Percentiles rank a stretch among this genome's conserved stretches.
Evolutionary conservation across 2,888 invertebrate species (phyloP).

Genomic region (Trachelus stipa): DNA sequence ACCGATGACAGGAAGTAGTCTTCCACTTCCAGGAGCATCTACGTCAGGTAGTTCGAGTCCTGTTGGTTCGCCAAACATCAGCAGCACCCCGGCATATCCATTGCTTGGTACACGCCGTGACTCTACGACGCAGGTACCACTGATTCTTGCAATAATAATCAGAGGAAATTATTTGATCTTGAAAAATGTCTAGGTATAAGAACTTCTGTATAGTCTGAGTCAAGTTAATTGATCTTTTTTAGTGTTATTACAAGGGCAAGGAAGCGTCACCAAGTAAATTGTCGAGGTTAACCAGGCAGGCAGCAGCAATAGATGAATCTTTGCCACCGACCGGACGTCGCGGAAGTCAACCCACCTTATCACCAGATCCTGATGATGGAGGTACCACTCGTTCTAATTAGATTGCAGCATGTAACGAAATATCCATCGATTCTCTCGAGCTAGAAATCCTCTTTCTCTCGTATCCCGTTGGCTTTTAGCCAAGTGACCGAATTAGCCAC

Average conservation of each 20-base stretch:
- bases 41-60: slow-evolving; percentile 67
- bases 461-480: not conserved
- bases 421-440: not conserved
- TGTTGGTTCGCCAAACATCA: slow-evolving; percentile 62
- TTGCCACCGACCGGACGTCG: slow-evolving; percentile 80
- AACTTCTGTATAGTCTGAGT: not conserved
- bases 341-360: slow-evolving; percentile 85
- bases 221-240: slow-evolving; percentile 11
- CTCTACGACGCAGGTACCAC: slow-evolving; percentile 86
- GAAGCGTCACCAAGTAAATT: slow-evolving; percentile 67
- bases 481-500: not conserved
- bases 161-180: not conserved
- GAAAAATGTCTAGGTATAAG: not conserved
- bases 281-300: slow-evolving; percentile 84
- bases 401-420: not conserved
- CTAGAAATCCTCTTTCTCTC: not conserved
- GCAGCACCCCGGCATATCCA: slow-evolving; percentile 69
- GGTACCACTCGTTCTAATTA: slow-evolving; percentile 35
- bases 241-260: slow-evolving; percentile 62
- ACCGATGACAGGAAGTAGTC: slow-evolving; percentile 71
- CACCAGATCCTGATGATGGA: slow-evolving; percentile 80
- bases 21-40: slow-evolving; percentile 68
- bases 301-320: slow-evolving; percentile 90
- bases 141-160: not conserved
- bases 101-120: slow-evolving; percentile 75